Conservation (phyloP, 2,888 invertebrate genomes). For the Patella depressa region DNA sequence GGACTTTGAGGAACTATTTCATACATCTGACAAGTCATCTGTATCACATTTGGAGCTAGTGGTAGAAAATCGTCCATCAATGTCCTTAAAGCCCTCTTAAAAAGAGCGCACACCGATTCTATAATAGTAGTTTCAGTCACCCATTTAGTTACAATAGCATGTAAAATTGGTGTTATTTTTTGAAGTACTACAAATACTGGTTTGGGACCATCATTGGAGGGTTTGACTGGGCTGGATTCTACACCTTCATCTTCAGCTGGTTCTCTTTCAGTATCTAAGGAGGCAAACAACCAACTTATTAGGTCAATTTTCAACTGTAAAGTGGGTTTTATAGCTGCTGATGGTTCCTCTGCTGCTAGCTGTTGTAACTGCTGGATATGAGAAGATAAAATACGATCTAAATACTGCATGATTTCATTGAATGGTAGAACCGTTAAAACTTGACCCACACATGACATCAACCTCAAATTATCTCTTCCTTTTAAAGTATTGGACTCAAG, state of each 20-base stretch:
- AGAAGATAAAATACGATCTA: constrained; percentile 81
- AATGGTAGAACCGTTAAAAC: constrained; percentile 79
- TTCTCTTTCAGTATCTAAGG: constrained; percentile 74
- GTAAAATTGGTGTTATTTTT: constrained; percentile 63
- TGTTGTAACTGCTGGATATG: constrained; percentile 62
- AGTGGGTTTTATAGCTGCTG: constrained; percentile 74
- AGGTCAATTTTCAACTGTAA: constrained; percentile 79
- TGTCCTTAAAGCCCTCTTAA: constrained; percentile 82
- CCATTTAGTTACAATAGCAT: constrained; percentile 74
- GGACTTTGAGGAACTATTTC: constrained; percentile 79
- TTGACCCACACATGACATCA: constrained; percentile 84
- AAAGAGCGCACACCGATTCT: constrained; percentile 81
- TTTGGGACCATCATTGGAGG: background rate
- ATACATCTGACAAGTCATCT: constrained; percentile 80
- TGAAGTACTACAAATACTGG: constrained; percentile 67
- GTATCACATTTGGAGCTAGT: constrained; percentile 79
- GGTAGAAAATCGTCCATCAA: constrained; percentile 81
- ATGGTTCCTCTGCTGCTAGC: constrained; percentile 73
- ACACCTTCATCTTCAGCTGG: constrained; percentile 38
- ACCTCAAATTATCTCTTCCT: constrained; percentile 78
- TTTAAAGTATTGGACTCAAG: background rate
- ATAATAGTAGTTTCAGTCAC: constrained; percentile 78
- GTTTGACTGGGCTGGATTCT: constrained; percentile 17
- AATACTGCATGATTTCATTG: constrained; percentile 78
- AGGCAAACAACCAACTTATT: constrained; percentile 78